Base-by-base conservation (phyloP, 53 echinoderm and acorn worm species). In the Echinarachnius parma region DNA sequence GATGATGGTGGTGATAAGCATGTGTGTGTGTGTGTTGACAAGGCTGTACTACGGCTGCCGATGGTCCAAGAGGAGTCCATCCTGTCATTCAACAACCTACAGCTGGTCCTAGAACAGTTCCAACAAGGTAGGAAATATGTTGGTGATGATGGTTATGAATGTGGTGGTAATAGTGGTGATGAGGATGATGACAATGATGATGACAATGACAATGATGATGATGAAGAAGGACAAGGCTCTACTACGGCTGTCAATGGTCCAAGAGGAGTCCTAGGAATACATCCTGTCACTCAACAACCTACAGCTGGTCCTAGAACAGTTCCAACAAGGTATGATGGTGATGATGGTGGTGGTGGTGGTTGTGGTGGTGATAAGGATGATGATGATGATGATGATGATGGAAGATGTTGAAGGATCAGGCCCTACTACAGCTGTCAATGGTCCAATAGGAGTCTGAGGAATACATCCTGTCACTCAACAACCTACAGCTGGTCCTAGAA, bases 91-190 rank as follows among this genome's bases (percentile, higher is more conserved):
- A 64, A 67, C 64, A 95, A 95, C 64, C 82, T 95, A 21, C 86
- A 95, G 70, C 75, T 84, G 89, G 96, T 95, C 20, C 65, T 95
- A 23, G 96, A 90, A 72, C 96, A 95, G 67, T 95, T 95, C 80
- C 90, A 87, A 62, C 87, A 91, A 85, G 96, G 96, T 95, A 19
- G 18, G 50, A n/a, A n/a, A n/a, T n/a, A n/a, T n/a, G n/a, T n/a
- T n/a, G n/a, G n/a, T n/a, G n/a, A n/a, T n/a, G n/a, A n/a, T n/a
- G n/a, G n/a, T n/a, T n/a, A n/a, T n/a, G n/a, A n/a, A n/a, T n/a
- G n/a, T n/a, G n/a, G n/a, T n/a, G n/a, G n/a, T n/a, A n/a, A n/a
- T n/a, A n/a, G n/a, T n/a, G n/a, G n/a, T n/a, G n/a, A n/a, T n/a
- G n/a, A n/a, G n/a, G n/a, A n/a, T n/a, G n/a, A n/a, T n/a, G n/a